Evolutionary conservation across 2,888 invertebrate species (phyloP).

Genomic region (Augiades crinisus): DNA sequence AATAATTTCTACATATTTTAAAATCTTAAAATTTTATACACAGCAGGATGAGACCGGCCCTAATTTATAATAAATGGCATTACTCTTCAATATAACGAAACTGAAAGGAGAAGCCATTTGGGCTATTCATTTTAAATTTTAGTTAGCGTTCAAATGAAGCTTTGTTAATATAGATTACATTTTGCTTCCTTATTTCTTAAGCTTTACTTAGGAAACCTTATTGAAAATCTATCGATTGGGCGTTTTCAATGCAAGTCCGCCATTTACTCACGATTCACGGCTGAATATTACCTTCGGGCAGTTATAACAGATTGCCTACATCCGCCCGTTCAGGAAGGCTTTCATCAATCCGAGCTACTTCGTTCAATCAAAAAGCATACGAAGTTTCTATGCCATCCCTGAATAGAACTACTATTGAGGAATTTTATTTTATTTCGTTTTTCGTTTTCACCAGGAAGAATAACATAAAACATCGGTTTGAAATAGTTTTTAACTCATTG

Average conservation of each 20-base stretch:
- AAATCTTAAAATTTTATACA: no score
- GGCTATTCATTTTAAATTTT: no score
- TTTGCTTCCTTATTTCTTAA: not conserved
- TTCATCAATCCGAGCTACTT: slow-evolving; percentile 12
- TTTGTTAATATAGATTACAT: no score
- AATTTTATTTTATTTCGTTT: slow-evolving; percentile 2
- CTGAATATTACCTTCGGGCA: slow-evolving; percentile 19
- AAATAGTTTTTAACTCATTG: no score
- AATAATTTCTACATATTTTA: no score
- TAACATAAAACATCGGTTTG: no score
- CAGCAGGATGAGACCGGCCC: no score
- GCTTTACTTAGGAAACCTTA: not conserved
- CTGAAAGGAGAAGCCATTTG: no score
- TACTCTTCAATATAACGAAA: no score
- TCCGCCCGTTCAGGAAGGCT: slow-evolving; percentile 15
- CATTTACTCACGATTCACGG: slow-evolving; percentile 10
- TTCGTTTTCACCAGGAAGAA: not conserved
- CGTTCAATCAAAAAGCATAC: slow-evolving; percentile 15
- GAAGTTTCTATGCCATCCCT: slow-evolving; percentile 6
- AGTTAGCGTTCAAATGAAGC: no score
- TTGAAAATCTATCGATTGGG: slow-evolving; percentile 6
- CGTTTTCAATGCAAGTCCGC: slow-evolving; percentile 7
- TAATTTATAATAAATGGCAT: no score
- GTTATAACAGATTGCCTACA: slow-evolving; percentile 18
- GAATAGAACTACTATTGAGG: not conserved